These are phyloP conservation scores for Pogonocichla stellata DNA, from an alignment of 2,113 vertebrate species.

Conservation along the genomic window DNA sequence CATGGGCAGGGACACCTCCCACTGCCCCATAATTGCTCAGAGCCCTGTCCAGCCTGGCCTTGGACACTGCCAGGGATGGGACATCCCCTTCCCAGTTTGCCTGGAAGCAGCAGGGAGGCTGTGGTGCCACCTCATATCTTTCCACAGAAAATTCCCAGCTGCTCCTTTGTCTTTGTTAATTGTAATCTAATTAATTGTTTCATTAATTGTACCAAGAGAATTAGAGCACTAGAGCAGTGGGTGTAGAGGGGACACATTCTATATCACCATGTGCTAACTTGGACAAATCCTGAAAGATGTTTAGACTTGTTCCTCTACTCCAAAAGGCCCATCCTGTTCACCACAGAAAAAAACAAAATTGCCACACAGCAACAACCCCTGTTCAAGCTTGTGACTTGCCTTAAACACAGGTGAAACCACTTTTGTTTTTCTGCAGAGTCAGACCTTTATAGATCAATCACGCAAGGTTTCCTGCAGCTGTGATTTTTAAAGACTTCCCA, in stretches of 20 bases:
- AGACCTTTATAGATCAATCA: neutral
- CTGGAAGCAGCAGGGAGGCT: neutral
- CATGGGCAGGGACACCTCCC: neutral
- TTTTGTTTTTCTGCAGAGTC: neutral
- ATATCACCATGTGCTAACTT: accelerated
- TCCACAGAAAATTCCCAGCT: neutral
- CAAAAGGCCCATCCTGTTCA: neutral
- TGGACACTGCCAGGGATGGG: neutral
- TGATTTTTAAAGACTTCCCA: neutral
- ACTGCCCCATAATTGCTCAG: neutral
- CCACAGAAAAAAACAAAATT: neutral
- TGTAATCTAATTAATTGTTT: neutral
- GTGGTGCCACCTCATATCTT: neutral
- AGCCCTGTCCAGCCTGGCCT: neutral
- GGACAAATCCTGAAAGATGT: neutral
- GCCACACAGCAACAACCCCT: neutral
- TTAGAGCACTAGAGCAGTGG: neutral
- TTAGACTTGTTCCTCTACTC: neutral
- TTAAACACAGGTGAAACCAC: neutral
- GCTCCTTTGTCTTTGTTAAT: neutral
- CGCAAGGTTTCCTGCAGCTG: neutral
- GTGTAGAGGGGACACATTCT: accelerated
- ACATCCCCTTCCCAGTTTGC: neutral
- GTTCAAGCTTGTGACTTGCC: neutral
- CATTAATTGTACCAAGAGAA: neutral